These are phyloP conservation scores for Musca vetustissima DNA, from an alignment of 1,140 invertebrate genomes.

Conservation along the genomic window DNA sequence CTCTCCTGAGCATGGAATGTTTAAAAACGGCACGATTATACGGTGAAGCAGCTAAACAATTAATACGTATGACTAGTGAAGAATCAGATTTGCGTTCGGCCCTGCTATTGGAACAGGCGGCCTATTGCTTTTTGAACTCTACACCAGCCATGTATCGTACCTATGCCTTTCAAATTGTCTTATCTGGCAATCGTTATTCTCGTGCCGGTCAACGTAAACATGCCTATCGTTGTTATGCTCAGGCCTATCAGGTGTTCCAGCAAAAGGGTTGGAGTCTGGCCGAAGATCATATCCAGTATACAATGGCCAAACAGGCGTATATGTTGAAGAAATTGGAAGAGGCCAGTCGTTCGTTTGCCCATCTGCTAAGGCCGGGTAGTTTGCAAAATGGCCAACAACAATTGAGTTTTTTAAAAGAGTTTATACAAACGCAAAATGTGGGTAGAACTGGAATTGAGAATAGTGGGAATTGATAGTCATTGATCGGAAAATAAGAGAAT, in stretches of 20 bases:
- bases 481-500: too few species aligned
- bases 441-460: too few species aligned
- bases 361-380: conserved; percentile 74
- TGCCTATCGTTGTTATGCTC: conserved; percentile 86
- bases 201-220: conserved; percentile 90
- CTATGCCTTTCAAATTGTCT: conserved; percentile 95
- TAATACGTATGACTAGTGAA: conserved; percentile 94
- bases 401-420: conserved; percentile 83
- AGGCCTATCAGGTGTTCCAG: conserved; percentile 81
- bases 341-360: conserved; percentile 76
- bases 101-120: conserved; percentile 90
- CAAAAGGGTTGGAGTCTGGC: conserved; percentile 85
- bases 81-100: conserved; percentile 90
- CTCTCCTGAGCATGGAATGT: conserved; percentile 84
- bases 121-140: conserved; percentile 83
- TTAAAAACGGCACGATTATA: conserved; percentile 75
- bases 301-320: conserved; percentile 84
- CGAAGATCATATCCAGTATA: conserved; percentile 94
- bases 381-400: conserved; percentile 78
- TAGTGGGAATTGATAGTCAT: too few species aligned
- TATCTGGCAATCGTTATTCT: conserved; percentile 89
- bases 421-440: conserved; percentile 71
- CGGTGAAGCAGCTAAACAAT: conserved; percentile 87
- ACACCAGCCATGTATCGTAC: conserved; percentile 80
- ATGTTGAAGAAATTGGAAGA: conserved; percentile 75